Conservation (phyloP, 35 echinoderm and acorn worm genomes). For the Holothuria glaberrima region DNA sequence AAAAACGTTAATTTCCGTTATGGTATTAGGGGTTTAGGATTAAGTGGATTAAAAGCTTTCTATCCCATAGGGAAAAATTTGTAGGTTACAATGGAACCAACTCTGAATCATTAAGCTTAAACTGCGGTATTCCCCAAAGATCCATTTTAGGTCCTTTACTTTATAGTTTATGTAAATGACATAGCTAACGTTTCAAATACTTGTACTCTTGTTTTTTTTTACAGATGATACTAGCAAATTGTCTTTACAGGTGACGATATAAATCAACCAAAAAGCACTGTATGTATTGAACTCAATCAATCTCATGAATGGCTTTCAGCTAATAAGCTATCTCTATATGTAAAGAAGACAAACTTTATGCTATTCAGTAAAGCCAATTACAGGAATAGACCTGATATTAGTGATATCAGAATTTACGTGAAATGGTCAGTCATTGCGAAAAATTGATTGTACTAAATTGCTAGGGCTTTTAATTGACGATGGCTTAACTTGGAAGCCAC, state of each 20-base stretch:
- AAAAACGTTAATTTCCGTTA: background rate
- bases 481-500: background rate
- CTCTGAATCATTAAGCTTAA: too few relatives aligned
- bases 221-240: too few relatives aligned
- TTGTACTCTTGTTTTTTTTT: too few relatives aligned
- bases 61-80: conserved; percentile 3
- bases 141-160: too few relatives aligned
- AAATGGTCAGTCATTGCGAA: background rate
- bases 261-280: background rate
- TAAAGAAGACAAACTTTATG: background rate
- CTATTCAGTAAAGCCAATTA: background rate
- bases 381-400: background rate
- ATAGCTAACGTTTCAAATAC: too few relatives aligned
- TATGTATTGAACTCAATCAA: background rate
- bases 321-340: conserved; percentile 6
- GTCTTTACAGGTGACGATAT: background rate
- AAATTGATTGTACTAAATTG: background rate
- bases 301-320: conserved; percentile 3
- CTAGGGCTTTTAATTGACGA: background rate
- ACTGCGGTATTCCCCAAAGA: too few relatives aligned
- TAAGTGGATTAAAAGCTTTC: conserved; percentile 17
- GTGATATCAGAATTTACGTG: background rate
- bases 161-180: too few relatives aligned
- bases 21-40: background rate
- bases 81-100: background rate